Conservation (phyloP, 1,140 invertebrate species). For the Drosophila oshimai region DNA sequence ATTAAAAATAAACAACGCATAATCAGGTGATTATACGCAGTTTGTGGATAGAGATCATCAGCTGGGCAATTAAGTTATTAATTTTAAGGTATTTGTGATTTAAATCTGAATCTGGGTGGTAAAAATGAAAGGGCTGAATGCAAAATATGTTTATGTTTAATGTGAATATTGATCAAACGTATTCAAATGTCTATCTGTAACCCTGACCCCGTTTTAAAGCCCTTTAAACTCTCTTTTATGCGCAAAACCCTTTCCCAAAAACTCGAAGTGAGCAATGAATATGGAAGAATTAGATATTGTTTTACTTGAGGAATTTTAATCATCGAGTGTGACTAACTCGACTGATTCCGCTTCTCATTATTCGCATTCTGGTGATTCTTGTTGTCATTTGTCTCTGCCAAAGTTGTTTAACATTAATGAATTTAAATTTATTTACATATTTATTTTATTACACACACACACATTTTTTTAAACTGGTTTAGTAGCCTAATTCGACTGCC, state of each 20-base stretch:
- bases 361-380: slow-evolving; percentile 34
- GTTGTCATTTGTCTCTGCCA: slow-evolving; percentile 42
- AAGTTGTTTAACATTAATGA: slow-evolving; percentile 69
- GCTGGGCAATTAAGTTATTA: background rate
- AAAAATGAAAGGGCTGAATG: too few species aligned
- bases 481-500: slow-evolving; percentile 14
- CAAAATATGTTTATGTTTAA: too few species aligned
- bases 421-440: slow-evolving; percentile 77
- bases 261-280: background rate
- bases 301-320: slow-evolving; percentile 3
- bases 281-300: background rate
- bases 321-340: slow-evolving; percentile 32
- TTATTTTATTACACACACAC: slow-evolving; percentile 65
- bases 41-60: too few species aligned
- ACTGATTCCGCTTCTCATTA: slow-evolving; percentile 15
- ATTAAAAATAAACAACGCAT: background rate
- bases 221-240: background rate
- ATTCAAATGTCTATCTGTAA: background rate
- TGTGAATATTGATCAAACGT: too few species aligned
- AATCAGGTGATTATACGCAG: background rate
- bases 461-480: slow-evolving; percentile 36
- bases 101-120: too few species aligned
- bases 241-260: too few species aligned
- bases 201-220: background rate
- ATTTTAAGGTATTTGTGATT: too few species aligned